Evolutionary conservation across 2,888 invertebrate species (phyloP).

Genomic region (Pharmacophagus antenor): DNA sequence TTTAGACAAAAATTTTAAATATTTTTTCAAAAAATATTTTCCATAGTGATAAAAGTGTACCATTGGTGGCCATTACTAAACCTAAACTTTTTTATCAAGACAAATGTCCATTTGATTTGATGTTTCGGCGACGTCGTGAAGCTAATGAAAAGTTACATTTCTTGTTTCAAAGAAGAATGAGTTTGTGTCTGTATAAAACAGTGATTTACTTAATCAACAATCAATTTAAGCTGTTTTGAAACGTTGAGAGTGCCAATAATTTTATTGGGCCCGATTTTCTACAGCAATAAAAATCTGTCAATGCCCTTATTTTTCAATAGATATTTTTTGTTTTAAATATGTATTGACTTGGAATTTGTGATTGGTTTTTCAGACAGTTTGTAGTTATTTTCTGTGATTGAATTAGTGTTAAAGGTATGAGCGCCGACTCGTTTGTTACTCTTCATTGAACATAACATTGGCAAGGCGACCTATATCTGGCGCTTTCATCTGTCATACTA

Average conservation of each 20-base stretch:
- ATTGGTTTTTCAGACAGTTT: constrained; percentile 31
- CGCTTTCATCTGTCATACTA: constrained; percentile 30
- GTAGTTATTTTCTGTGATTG: constrained; percentile 21
- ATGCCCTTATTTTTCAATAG: constrained; percentile 66
- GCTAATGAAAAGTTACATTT: constrained; percentile 67
- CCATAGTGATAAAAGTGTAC: constrained; percentile 73
- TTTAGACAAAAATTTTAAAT: constrained; percentile 46
- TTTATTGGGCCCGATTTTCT: constrained; percentile 72
- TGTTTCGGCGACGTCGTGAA: constrained; percentile 81
- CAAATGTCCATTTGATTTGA: constrained; percentile 81
- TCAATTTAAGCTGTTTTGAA: constrained; percentile 48
- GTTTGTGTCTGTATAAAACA: constrained; percentile 51
- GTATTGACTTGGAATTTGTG: constrained; percentile 5
- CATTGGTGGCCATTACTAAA: constrained; percentile 81
- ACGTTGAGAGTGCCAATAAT: constrained; percentile 66
- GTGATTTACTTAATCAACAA: constrained; percentile 46
- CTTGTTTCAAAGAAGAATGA: constrained; percentile 50
- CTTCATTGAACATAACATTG: constrained; percentile 79
- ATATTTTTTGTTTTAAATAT: constrained; percentile 44
- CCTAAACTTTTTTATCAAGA: constrained; percentile 79
- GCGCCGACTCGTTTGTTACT: constrained; percentile 58
- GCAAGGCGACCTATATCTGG: constrained; percentile 68
- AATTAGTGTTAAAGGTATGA: constrained; percentile 22
- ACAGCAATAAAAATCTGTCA: constrained; percentile 71
- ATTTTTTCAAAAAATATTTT: constrained; percentile 48